A percentile compares a stretch with the other conserved stretches of the same genome.
Evolutionary conservation across 2,113 vertebrate species (phyloP).

Genomic region (Pseudorasbora parva): DNA sequence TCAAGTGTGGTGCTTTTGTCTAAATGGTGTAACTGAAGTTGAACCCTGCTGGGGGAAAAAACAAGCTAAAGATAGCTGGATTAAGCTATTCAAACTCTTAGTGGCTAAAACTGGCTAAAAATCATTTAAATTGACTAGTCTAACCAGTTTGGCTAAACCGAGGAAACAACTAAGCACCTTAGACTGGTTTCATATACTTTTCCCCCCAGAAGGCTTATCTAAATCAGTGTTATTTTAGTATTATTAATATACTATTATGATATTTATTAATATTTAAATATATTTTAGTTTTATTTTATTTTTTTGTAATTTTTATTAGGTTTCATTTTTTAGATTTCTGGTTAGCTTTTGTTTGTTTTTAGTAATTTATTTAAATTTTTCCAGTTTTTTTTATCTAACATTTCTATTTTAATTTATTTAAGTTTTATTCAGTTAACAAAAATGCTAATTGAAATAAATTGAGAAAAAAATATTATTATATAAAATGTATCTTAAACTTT

Average conservation of each 20-base stretch:
- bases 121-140: neutral
- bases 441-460: neutral
- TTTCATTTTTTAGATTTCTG: neutral
- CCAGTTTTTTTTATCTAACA: neutral
- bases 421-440: neutral
- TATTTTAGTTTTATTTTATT: neutral
- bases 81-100: neutral
- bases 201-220: neutral
- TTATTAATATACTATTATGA: neutral
- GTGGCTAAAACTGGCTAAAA: neutral
- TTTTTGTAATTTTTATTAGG: neutral
- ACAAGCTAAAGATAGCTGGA: constrained; percentile 1
- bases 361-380: neutral
- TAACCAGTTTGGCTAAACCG: neutral
- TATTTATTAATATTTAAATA: neutral
- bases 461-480: neutral
- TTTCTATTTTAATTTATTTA: neutral
- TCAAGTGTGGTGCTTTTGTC: constrained; percentile 46
- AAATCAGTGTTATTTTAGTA: neutral
- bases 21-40: neutral
- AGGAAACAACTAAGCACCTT: neutral
- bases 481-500: neutral
- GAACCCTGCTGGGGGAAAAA: neutral
- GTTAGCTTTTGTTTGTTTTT: neutral
- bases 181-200: neutral